Evolutionary conservation across 2,113 vertebrate species (phyloP).

Genomic region (Piprites chloris): DNA sequence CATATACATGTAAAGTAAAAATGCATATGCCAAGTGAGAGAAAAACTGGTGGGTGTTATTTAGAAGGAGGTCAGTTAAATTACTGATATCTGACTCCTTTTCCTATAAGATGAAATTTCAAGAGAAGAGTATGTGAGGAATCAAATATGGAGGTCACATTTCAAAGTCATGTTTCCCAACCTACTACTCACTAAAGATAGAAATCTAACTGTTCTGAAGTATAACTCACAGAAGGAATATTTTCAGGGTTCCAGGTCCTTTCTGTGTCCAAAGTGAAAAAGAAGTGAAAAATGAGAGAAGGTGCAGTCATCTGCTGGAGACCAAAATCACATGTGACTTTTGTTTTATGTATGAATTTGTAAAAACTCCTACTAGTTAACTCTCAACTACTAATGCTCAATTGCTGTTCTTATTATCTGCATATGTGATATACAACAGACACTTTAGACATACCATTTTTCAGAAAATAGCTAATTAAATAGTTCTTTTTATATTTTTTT

Average conservation of each 20-base stretch:
- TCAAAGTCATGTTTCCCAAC: background rate
- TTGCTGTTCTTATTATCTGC: background rate
- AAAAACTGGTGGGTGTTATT: background rate
- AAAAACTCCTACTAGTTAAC: background rate
- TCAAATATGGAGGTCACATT: background rate
- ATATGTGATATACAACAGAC: background rate
- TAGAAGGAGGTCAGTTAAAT: background rate
- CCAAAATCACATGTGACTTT: background rate
- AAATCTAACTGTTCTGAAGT: background rate
- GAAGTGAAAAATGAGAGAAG: background rate
- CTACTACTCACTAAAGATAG: background rate
- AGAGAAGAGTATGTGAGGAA: background rate
- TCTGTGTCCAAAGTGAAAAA: background rate
- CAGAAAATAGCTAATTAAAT: background rate
- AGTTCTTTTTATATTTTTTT: background rate
- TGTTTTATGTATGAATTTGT: background rate
- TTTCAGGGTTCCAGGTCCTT: background rate
- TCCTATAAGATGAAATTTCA: background rate
- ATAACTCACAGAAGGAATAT: background rate
- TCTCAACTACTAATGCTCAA: background rate
- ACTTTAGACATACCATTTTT: background rate
- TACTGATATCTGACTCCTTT: background rate
- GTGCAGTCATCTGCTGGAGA: background rate
- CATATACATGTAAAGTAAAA: fast-evolving
- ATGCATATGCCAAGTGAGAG: background rate